Base-by-base conservation (phyloP, 2,888 invertebrate genomes). In the Scrobipalpa atriplicella region DNA sequence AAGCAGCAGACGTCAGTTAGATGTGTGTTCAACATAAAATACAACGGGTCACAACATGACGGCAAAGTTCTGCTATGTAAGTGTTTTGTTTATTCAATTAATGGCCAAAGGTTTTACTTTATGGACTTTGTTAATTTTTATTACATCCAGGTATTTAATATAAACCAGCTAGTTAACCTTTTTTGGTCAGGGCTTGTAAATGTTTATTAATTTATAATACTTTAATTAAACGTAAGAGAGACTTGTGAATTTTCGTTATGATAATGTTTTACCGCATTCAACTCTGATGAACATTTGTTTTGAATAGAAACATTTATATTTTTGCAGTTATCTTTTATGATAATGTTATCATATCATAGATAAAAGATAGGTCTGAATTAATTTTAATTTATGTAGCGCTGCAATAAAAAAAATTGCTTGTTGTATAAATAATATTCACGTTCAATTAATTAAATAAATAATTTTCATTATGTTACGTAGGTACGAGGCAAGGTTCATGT, bases 1-100 rank as follows among this genome's bases (percentile, higher is more conserved):
- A 86, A 85, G 79, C 85, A 80, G 91, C 81, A 84, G 78, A 92
- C 90, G 87, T 90, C 89, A 87, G 90, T 92, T 92, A 92, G 92
- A 92, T 92, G 92, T 85, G 83, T 92, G 91, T 90, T 87, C 89
- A 83, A 87, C 86, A 91, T 91, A 90, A 90, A 89, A 87, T 91
- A 92, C 90, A 92, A 92, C 92, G 90, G 89, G 86, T 90, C 91
- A 90, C 92, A 93, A 91, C 93, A 93, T 93, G 93, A 93, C 93
- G 93, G 93, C 92, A 93, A 93, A 92, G 91, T 91, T 92, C 86
- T 92, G 93, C 93, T 93, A 93, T 93, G 93, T 93, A 83, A 89
- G 93, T 93, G 10, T 21, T 56, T 21, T 13, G 21, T 21, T 56
- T 5, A 54, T 16, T 18, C 2, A 2, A 52, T 54, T 9, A 47